phyloP scores from a whole-genome alignment of 2,113 vertebrate genomes.

The Blennius ocellaris region DNA sequence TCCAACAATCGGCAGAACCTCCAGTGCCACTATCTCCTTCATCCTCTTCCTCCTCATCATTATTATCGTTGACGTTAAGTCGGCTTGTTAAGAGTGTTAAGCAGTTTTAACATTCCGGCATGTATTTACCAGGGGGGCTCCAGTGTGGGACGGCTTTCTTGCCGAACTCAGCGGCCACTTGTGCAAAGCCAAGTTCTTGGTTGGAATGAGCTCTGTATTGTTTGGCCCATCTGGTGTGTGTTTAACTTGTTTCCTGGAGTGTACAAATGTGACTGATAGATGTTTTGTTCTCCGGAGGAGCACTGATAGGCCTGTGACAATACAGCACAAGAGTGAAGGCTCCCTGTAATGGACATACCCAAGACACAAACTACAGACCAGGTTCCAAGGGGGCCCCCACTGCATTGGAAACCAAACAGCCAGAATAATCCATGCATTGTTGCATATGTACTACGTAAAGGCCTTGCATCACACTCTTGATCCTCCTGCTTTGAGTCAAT shows the following conservation, averaged over 20 bases:
- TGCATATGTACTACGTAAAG: constrained; percentile 5
- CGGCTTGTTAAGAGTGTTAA: background rate
- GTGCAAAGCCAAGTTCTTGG: background rate
- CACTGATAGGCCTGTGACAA: constrained; percentile 2
- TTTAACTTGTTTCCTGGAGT: constrained; percentile 26
- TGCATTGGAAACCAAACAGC: background rate
- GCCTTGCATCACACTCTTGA: background rate
- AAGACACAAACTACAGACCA: background rate
- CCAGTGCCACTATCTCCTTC: background rate
- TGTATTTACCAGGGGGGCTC: constrained; percentile 1
- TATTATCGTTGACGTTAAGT: constrained; percentile 1
- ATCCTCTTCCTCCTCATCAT: background rate
- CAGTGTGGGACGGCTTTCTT: constrained; percentile 8
- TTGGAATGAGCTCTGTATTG: constrained; percentile 9
- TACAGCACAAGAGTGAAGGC: background rate
- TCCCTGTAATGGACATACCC: background rate
- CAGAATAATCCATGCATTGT: constrained; percentile 20
- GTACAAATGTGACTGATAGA: constrained; percentile 29
- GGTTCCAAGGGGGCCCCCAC: background rate
- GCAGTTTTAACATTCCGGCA: constrained; percentile 2
- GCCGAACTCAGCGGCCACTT: background rate
- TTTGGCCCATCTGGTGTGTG: constrained; percentile 23
- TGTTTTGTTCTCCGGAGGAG: constrained; percentile 29
- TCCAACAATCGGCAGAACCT: background rate
- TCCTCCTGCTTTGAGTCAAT: background rate